Percentiles rank a stretch among this genome's conserved stretches.
phyloP scores from a whole-genome alignment of 2,888 invertebrate genomes.

The Drosophila neotestacea region DNA sequence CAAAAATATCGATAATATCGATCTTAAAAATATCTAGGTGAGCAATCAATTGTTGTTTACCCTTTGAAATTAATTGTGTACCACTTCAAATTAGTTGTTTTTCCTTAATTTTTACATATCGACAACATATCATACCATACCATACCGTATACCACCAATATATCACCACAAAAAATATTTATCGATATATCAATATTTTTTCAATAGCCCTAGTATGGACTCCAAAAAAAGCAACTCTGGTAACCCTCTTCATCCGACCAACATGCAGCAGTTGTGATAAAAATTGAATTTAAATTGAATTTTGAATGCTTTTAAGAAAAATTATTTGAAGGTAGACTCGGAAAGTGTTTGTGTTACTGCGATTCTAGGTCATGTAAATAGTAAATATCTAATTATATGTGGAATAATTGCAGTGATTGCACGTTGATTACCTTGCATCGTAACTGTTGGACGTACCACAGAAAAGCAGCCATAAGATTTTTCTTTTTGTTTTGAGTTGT shows the following conservation, averaged over 20 bases:
- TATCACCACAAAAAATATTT: too few relatives aligned
- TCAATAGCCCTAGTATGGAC: constrained; percentile 1
- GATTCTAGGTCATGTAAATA: constrained; percentile 9
- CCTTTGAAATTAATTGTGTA: too few relatives aligned
- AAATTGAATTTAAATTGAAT: constrained; percentile 70
- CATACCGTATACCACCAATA: too few relatives aligned
- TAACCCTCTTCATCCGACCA: constrained; percentile 53
- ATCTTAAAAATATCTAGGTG: too few relatives aligned
- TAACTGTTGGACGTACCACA: constrained; percentile 37
- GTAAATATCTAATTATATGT: constrained; percentile 10
- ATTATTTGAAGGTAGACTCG: constrained; percentile 16
- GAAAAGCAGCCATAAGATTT: constrained; percentile 47
- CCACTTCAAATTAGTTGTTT: too few relatives aligned
- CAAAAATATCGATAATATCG: too few relatives aligned
- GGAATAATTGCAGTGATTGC: constrained; percentile 7
- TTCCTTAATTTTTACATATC: too few relatives aligned
- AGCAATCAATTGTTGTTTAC: too few relatives aligned
- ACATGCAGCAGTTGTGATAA: constrained; percentile 65
- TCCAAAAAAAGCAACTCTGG: constrained; percentile 54
- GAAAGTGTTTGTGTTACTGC: constrained; percentile 6
- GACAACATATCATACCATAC: too few relatives aligned
- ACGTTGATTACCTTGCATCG: constrained; percentile 29
- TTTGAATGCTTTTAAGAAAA: constrained; percentile 56
- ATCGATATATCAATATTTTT: too few relatives aligned
- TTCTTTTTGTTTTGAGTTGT: constrained; percentile 57